Evolutionary conservation across 2,113 vertebrate genomes (phyloP), one percentile per base, ranked within the genome.

Genomic region (Alligator mississippiensis): DNA sequence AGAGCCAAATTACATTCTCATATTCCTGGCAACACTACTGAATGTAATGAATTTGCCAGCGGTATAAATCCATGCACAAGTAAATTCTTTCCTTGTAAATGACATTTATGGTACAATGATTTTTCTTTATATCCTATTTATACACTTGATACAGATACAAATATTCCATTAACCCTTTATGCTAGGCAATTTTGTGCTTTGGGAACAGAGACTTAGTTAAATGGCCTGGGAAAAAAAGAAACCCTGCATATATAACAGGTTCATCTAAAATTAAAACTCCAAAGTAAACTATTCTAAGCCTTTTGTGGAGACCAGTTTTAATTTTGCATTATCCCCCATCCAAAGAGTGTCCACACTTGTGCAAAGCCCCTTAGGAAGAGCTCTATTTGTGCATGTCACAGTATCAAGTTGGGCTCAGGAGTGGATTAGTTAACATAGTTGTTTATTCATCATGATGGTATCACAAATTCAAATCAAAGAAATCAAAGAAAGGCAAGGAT

Each of bases 321-420:
- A 68, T 82, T 88, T 47, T 61, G 19, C 19, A 24, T 47, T 47
- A 47, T 47, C 9, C 47, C 47, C 47, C 47, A 47, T 47, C 47
- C 47, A 47, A 47, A 47, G 47, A 47, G 47, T 9, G 8, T 72
- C 68, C n/a, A 2, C 61, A 10, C 4, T 38, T 89, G 4, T 82
- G 28, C 76, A 70, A 60, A 90, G 9, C 47, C 16, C 14, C 22
- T 60, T 28, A 25, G 1, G 30, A n/a, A 5, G 47, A 83, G 47
- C 11, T 58, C 27, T 90, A 47, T 2, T 1, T 28, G 14, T 0
- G 6, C 61, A 4, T 16, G 55, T 64, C 24, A 34, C 57, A 1
- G 59, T 27, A 66, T 47, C 0, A 4, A 2, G 10, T 70, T 89
- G 18, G n/a, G 84, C 88, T n/a, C 0, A 0, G 25, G n/a, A 2